Conservation (phyloP, 2,113 vertebrate species). For the Nyctibius bracteatus region DNA sequence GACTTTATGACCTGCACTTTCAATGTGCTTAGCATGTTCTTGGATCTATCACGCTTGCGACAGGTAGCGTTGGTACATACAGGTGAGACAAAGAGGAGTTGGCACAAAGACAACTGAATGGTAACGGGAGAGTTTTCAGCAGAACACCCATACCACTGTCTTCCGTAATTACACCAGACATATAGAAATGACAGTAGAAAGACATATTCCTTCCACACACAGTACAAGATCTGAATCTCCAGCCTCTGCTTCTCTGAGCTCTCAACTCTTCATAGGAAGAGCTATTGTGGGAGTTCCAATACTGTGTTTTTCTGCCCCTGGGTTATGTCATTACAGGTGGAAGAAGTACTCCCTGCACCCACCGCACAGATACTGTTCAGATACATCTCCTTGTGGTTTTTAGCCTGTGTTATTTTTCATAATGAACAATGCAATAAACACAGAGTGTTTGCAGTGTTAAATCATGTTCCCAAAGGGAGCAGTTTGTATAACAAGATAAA, state of each 20-base stretch:
- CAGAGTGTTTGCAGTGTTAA: conserved; percentile 68
- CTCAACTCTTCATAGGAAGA: background rate
- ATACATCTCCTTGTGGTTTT: conserved; percentile 57
- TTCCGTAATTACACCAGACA: background rate
- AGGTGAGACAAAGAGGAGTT: background rate
- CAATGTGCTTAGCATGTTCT: background rate
- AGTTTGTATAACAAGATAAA: conserved; percentile 78
- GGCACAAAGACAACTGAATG: background rate
- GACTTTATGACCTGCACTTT: background rate
- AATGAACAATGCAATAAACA: conserved; percentile 73
- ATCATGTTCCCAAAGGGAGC: conserved; percentile 75
- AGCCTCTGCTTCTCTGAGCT: background rate
- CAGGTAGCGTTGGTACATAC: background rate
- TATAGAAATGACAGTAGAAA: no score
- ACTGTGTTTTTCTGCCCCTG: background rate
- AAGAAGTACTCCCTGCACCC: conserved; percentile 9
- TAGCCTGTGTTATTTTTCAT: conserved; percentile 60
- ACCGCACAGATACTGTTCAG: conserved; percentile 12
- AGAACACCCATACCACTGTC: background rate
- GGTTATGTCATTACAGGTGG: conserved; percentile 23
- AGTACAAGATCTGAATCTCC: background rate
- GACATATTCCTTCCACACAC: background rate
- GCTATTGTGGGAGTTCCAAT: background rate
- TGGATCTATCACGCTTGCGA: background rate
- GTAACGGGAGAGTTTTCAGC: background rate